Percentiles rank a stretch among this genome's conserved stretches.
Evolutionary conservation across 1,140 invertebrate species (phyloP).

Genomic region (Heliconius nattereri): DNA sequence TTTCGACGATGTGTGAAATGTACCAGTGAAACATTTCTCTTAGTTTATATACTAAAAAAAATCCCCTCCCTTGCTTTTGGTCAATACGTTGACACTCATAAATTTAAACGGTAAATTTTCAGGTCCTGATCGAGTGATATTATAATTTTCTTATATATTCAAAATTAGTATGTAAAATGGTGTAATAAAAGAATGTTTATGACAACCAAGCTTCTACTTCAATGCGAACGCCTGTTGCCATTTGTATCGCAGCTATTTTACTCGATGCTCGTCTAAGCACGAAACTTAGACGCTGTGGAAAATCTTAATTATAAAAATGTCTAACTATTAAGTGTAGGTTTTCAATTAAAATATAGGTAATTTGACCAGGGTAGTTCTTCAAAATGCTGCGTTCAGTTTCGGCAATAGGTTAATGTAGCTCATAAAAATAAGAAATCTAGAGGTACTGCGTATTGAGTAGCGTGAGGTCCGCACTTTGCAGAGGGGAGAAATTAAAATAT

Average conservation of each 20-base stretch:
- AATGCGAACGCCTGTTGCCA: background rate
- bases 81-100: constrained; percentile 65
- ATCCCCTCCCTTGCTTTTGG: constrained; percentile 58
- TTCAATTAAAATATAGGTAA: no score
- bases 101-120: constrained; percentile 69
- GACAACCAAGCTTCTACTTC: background rate
- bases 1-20: constrained; percentile 57
- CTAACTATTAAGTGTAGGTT: background rate
- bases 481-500: background rate
- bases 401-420: background rate
- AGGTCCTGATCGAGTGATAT: constrained; percentile 46
- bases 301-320: background rate
- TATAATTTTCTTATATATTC: constrained; percentile 50
- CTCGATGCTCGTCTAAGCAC: background rate
- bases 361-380: no score
- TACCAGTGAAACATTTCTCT: constrained; percentile 65
- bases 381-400: no score
- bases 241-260: background rate
- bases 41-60: constrained; percentile 68
- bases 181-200: constrained; percentile 29
- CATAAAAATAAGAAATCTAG: no score
- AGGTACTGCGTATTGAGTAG: background rate
- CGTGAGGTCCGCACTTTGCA: background rate
- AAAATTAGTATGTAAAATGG: constrained; percentile 39
- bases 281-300: background rate